Conservation (phyloP, 2,113 vertebrate species). For the Phrynocephalus versicolor region DNA sequence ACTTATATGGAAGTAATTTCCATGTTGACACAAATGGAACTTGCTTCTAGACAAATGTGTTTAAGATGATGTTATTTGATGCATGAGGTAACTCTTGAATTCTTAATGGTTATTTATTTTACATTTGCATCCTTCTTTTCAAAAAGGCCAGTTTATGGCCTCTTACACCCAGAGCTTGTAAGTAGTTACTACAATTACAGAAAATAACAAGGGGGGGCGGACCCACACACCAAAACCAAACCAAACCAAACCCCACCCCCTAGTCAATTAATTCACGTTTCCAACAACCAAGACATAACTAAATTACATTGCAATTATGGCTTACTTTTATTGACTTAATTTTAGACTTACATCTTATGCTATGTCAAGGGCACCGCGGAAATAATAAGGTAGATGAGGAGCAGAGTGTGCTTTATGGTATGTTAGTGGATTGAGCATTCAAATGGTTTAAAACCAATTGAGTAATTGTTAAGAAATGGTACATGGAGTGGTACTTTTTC, state of each 20-base stretch:
- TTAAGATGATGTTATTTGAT: neutral
- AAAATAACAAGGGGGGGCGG: too few relatives aligned
- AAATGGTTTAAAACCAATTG: neutral
- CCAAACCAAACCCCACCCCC: too few relatives aligned
- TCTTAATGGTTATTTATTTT: neutral
- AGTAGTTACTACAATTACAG: neutral
- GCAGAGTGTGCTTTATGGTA: neutral
- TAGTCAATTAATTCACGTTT: neutral
- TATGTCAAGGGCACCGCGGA: neutral
- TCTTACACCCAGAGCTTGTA: neutral
- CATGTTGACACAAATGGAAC: neutral
- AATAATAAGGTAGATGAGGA: too few relatives aligned
- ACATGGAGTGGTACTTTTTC: too few relatives aligned
- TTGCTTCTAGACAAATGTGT: neutral
- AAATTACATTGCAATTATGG: neutral
- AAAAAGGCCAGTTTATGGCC: neutral
- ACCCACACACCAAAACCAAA: too few relatives aligned
- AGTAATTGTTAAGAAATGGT: too few relatives aligned
- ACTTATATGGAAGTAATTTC: neutral
- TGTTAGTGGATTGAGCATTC: neutral
- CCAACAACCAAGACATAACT: neutral
- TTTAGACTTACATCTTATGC: neutral
- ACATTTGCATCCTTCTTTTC: neutral
- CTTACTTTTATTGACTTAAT: neutral
- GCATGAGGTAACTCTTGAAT: neutral